Evolutionary conservation across 1,140 invertebrate genomes (phyloP).

Genomic region (Dolichoris vasculosae): DNA sequence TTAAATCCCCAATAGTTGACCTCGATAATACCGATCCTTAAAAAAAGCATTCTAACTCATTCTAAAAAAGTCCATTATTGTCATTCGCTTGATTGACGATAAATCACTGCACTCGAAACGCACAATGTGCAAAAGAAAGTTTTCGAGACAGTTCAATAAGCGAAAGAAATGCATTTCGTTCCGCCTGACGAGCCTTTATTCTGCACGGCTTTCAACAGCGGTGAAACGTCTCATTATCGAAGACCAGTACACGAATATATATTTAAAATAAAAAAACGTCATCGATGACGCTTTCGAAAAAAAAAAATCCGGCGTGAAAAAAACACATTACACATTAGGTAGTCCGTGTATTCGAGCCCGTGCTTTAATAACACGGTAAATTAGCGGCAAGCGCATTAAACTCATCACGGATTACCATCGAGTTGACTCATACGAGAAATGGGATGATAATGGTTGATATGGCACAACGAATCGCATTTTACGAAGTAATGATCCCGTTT

Average conservation of each 20-base stretch:
- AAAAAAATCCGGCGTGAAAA: not conserved
- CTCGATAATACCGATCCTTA: no score
- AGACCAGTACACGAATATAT: not conserved
- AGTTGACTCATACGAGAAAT: not conserved
- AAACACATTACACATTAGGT: not conserved
- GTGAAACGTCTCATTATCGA: constrained; percentile 15
- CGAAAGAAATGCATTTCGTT: constrained; percentile 13
- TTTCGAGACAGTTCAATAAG: not conserved
- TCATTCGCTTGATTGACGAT: not conserved
- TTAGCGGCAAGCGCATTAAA: not conserved
- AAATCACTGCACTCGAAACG: not conserved
- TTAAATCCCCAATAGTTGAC: no score
- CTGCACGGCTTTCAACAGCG: not conserved
- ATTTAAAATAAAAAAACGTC: not conserved
- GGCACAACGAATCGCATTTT: not conserved
- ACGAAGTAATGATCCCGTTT: not conserved
- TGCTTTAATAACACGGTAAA: not conserved
- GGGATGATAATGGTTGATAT: not conserved
- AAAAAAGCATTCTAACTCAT: not conserved
- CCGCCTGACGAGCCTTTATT: not conserved
- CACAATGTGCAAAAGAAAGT: not conserved
- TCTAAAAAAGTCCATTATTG: not conserved
- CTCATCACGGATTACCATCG: not conserved
- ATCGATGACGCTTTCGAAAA: not conserved
- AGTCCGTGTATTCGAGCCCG: not conserved